phyloP scores from a whole-genome alignment of 1,140 invertebrate species.

The Papilio polytes region DNA sequence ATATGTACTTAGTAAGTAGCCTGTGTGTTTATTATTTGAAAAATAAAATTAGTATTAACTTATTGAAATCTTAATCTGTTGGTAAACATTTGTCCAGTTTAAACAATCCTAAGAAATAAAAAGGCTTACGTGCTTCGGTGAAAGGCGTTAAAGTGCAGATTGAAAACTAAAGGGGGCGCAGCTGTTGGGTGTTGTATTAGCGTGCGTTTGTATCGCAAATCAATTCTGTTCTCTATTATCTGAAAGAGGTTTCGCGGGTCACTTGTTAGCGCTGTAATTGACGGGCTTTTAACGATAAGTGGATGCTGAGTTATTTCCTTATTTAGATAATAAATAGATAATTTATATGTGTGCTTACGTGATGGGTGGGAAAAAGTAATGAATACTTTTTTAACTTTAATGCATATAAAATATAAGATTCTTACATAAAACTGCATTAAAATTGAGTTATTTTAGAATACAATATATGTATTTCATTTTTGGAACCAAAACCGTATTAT shows the following conservation, averaged over 20 bases:
- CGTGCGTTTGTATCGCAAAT: constrained; percentile 49
- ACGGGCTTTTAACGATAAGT: constrained; percentile 4
- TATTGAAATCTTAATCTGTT: neutral
- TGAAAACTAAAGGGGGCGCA: constrained; percentile 6
- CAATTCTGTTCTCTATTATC: constrained; percentile 43
- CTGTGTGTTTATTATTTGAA: neutral
- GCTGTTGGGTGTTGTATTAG: constrained; percentile 49
- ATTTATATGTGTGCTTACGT: neutral
- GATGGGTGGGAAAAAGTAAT: neutral
- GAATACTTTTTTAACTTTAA: neutral
- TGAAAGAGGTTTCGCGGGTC: constrained; percentile 36
- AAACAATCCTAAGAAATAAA: neutral
- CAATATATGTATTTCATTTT: no score
- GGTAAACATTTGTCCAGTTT: neutral
- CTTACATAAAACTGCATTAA: no score
- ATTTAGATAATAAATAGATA: neutral
- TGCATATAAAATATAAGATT: no score
- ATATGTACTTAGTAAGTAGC: no score
- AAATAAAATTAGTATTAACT: neutral
- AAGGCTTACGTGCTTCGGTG: neutral
- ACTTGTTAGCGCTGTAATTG: constrained; percentile 29
- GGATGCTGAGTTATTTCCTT: constrained; percentile 11
- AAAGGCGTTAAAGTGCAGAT: constrained; percentile 21
- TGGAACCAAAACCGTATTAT: no score
- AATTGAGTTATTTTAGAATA: no score